These are phyloP conservation scores for Cardinalis cardinalis DNA, from an alignment of 2,113 vertebrate genomes.

Conservation along the genomic window DNA sequence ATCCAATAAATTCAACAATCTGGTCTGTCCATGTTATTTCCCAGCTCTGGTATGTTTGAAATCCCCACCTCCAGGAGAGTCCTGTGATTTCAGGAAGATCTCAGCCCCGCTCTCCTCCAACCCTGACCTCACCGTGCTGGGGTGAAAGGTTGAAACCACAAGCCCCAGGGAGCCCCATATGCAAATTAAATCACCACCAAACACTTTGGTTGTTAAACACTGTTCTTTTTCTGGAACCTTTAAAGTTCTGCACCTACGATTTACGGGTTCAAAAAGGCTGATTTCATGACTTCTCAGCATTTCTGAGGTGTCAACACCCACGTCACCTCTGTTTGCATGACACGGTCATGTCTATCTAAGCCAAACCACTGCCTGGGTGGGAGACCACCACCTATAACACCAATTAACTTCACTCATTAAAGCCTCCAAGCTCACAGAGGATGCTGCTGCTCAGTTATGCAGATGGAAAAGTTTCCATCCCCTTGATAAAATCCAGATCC, in stretches of 20 bases:
- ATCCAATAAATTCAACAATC: background rate
- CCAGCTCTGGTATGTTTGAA: background rate
- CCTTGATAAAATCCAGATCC: background rate
- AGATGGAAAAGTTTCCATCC: background rate
- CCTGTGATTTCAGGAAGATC: background rate
- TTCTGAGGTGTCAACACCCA: background rate
- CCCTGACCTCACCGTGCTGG: background rate
- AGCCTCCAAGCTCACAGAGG: background rate
- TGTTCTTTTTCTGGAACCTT: background rate
- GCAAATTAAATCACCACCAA: constrained; percentile 35
- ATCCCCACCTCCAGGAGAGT: background rate
- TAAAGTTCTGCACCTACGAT: background rate
- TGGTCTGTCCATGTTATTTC: background rate
- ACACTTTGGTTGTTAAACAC: background rate
- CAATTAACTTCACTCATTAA: background rate
- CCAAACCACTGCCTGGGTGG: background rate
- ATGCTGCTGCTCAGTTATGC: background rate
- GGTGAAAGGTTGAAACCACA: background rate
- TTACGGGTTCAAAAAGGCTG: background rate
- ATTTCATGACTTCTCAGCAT: background rate
- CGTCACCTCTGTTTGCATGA: background rate
- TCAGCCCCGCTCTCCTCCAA: background rate
- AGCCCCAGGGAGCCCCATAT: background rate
- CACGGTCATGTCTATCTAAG: background rate
- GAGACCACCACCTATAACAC: background rate